A percentile compares a stretch with the other conserved stretches of the same genome.
phyloP scores from a whole-genome alignment of 2,797 vertebrate genomes.

The Pipistrellus kuhlii region DNA sequence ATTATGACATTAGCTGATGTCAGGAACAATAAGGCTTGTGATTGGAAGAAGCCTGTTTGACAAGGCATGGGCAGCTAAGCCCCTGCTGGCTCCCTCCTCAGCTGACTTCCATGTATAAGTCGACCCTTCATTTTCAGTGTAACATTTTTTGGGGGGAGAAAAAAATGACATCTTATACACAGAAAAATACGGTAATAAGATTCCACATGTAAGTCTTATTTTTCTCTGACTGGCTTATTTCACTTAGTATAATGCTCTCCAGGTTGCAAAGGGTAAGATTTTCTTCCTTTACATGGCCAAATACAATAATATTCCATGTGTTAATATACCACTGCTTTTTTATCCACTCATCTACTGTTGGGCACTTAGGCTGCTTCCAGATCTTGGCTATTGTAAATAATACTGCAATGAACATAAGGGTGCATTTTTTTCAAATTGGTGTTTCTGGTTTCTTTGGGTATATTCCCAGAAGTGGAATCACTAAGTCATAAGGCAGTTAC shows the following conservation, averaged over 20 bases:
- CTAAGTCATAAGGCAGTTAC: neutral
- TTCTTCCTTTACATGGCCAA: neutral
- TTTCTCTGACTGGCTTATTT: neutral
- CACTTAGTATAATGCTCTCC: neutral
- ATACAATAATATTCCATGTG: neutral
- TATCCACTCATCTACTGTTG: neutral
- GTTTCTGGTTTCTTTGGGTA: neutral
- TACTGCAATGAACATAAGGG: neutral
- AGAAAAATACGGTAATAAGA: neutral
- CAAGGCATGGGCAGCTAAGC: too few species aligned
- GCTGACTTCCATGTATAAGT: too few species aligned
- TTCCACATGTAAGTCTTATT: neutral
- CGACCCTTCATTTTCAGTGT: too few species aligned
- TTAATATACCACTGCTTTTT: neutral
- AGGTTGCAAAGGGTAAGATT: neutral
- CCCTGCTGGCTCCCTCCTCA: too few species aligned
- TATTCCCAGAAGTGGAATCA: neutral
- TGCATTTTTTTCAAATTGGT: neutral
- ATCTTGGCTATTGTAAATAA: neutral
- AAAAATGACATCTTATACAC: too few species aligned
- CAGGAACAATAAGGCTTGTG: too few species aligned
- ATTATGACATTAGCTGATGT: too few species aligned
- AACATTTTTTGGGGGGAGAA: rapidly evolving
- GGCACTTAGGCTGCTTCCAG: neutral
- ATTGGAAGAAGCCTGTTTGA: too few species aligned